Percentiles rank a stretch among this genome's conserved stretches.
phyloP scores from a whole-genome alignment of 2,797 vertebrate species.

The Epinephelus coioides region DNA sequence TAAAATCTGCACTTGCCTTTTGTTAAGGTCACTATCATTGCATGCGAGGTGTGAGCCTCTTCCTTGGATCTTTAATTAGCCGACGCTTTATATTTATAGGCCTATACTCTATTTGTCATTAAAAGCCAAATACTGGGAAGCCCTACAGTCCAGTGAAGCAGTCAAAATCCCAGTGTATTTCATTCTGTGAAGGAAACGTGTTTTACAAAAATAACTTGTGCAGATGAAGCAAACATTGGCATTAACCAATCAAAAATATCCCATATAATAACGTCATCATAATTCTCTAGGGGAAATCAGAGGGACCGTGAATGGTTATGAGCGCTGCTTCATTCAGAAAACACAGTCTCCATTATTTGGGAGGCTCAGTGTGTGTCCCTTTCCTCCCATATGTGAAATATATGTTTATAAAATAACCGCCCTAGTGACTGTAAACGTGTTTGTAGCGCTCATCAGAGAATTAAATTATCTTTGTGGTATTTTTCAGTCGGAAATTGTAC shows the following conservation, averaged over 20 bases:
- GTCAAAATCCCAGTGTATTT: neutral
- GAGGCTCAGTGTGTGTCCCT: neutral
- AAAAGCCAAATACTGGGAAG: too few relatives aligned
- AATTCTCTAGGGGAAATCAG: neutral
- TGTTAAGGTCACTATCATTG: neutral
- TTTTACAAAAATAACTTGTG: neutral
- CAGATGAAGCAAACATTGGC: neutral
- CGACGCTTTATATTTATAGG: too few relatives aligned
- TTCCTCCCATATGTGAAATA: neutral
- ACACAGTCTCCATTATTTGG: neutral
- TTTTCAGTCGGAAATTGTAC: neutral
- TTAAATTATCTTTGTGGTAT: neutral
- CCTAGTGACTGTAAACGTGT: neutral
- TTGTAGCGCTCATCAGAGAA: neutral
- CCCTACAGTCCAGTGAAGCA: neutral
- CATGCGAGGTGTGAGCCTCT: neutral
- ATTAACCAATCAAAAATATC: neutral
- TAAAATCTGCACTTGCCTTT: slow-evolving; percentile 26
- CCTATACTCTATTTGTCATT: too few relatives aligned
- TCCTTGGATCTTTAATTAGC: neutral
- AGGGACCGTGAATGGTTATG: neutral
- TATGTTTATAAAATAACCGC: neutral
- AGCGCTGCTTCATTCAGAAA: neutral
- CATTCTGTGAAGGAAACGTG: neutral
- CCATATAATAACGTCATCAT: neutral